Conservation (phyloP, 37 sponge, comb jelly and placozoan species). For the Aplysina aerophoba region DNA sequence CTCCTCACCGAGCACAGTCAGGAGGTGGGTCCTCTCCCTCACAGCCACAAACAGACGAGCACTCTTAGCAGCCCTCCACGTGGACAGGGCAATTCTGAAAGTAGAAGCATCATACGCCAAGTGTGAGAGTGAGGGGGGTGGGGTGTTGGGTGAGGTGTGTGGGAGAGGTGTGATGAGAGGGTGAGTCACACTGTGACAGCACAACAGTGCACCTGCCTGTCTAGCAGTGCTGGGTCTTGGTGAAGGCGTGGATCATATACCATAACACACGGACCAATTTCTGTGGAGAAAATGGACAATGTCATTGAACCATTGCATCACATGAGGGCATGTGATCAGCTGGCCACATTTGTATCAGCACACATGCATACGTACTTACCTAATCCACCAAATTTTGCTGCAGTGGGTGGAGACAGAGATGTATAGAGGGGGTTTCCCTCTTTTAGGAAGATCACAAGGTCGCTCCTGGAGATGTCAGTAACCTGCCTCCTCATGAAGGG, state of each 20-base stretch:
- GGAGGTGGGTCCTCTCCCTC: conserved; percentile 76
- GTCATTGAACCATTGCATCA: too few species aligned
- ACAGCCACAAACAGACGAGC: conserved; percentile 74
- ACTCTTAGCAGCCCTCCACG: conserved; percentile 78
- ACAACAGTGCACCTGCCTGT: background rate
- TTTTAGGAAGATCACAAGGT: conserved; percentile 47
- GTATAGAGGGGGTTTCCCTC: conserved; percentile 70
- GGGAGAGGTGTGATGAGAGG: conserved; percentile 23
- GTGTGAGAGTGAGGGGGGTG: too few species aligned
- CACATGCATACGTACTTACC: conserved; percentile 30
- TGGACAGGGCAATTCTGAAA: conserved; percentile 63
- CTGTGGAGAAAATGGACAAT: too few species aligned
- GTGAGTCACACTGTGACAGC: conserved; percentile 4
- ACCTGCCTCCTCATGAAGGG: conserved; percentile 48
- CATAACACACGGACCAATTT: background rate
- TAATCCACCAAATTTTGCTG: conserved; percentile 32
- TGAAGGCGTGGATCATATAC: background rate
- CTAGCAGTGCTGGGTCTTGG: background rate
- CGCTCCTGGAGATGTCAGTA: conserved; percentile 43
- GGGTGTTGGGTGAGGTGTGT: too few species aligned
- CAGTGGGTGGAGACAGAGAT: conserved; percentile 39
- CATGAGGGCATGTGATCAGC: too few species aligned
- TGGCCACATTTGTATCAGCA: too few species aligned
- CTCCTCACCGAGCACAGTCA: conserved; percentile 74
- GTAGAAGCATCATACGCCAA: too few species aligned